These are phyloP conservation scores for Loxodonta africana DNA, from an alignment of 2,113 vertebrate species.

Conservation along the genomic window DNA sequence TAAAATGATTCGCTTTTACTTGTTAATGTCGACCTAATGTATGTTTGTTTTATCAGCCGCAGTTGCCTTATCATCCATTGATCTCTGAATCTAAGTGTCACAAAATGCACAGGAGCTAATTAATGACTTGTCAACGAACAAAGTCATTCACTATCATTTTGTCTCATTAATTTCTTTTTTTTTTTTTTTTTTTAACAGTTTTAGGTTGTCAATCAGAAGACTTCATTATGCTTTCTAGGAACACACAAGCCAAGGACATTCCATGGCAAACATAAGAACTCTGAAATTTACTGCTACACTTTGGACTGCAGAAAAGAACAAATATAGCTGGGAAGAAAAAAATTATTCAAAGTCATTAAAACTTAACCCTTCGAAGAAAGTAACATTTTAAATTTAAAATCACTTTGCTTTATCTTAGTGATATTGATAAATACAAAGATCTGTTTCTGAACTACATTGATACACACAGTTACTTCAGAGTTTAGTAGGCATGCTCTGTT, in stretches of 20 bases:
- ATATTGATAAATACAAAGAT: constrained; percentile 72
- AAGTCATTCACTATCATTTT: constrained; percentile 8
- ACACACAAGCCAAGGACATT: constrained; percentile 52
- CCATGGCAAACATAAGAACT: constrained; percentile 61
- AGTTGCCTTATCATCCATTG: constrained; percentile 66
- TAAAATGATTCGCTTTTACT: constrained; percentile 1
- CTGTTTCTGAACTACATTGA: constrained; percentile 39
- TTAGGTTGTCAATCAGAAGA: constrained; percentile 64
- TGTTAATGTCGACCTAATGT: neutral
- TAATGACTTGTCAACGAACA: constrained; percentile 70
- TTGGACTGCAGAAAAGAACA: constrained; percentile 60
- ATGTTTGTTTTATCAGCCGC: neutral
- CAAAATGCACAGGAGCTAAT: constrained; percentile 73
- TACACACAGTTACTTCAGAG: constrained; percentile 54
- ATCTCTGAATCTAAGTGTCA: constrained; percentile 69
- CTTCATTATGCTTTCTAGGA: neutral
- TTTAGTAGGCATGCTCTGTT: constrained; percentile 60
- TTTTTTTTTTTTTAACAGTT: constrained; percentile 66
- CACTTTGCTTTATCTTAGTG: constrained; percentile 59
- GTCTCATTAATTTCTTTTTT: constrained; percentile 36
- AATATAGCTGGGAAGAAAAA: constrained; percentile 67
- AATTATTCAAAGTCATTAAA: constrained; percentile 52
- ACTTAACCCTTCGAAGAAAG: constrained; percentile 43
- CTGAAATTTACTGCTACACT: neutral
- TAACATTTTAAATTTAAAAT: constrained; percentile 64